Base-by-base conservation (phyloP, 1,140 invertebrate genomes). In the Bombus pascuorum region DNA sequence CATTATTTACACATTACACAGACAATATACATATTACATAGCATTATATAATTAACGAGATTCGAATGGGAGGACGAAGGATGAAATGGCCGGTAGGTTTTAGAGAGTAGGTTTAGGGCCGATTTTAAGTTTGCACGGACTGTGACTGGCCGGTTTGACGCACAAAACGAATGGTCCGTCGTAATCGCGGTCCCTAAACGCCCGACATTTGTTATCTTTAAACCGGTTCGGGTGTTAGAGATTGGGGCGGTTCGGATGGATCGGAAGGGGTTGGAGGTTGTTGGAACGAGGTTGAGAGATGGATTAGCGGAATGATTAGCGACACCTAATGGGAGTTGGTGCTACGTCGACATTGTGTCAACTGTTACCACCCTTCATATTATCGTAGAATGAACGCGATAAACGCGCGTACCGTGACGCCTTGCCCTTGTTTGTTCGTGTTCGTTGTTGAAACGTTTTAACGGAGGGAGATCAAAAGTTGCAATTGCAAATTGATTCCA, bases 151-250 rank as follows among this genome's bases (percentile, higher is more conserved):
- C 71, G 71, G 71, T 37, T 79, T 70, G 83, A 70, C 71, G 74
- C 81, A 68, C 71, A 80, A 91, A 93, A 92, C 87, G 91, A 93
- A 93, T 89, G 87, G 89, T 88, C 80, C 80, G 80, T 90, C 81
- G 83, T 91, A 90, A 91, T 92, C 88, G 82, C 86, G 66, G 83
- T 77, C 82, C 87, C 90, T 91, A 90, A 94, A 90, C 89, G 83
- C 72, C 86, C 89, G 77, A 84, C 92, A 93, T 92, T 93, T 93
- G 90, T 93, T 93, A 93, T 93, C 91, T 92, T 93, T 90, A 91
- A 93, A 93, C 86, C 88, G 75, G 70, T 57, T 76, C 5, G 37
- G 71, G 75, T 34, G 82, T 62, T 65, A 47, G 71, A 59, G 81
- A 66, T 53, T 22, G 42, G 74, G 42, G 53, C 15, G 79, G 59